Evolutionary conservation across 2,888 invertebrate genomes (phyloP).

Genomic region (Dynastes grantii): DNA sequence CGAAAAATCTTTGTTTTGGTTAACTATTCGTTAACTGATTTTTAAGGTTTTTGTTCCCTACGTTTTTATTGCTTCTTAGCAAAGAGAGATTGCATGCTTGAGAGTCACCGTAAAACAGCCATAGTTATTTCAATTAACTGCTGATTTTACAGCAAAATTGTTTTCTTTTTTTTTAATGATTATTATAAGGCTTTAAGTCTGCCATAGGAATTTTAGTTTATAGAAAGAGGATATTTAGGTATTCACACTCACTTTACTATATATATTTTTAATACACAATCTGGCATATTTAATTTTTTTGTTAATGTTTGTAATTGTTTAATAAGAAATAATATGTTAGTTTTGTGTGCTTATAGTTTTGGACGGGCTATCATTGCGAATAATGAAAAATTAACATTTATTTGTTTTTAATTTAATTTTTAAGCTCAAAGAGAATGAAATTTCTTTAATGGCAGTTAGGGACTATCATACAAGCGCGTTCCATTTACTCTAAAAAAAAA

Average conservation of each 20-base stretch:
- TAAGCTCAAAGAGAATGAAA: too few species aligned
- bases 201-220: conserved; percentile 48
- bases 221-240: conserved; percentile 25
- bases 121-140: conserved; percentile 34
- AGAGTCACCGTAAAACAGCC: conserved; percentile 38
- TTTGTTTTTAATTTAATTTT: neutral
- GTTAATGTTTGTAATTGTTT: conserved; percentile 45
- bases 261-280: conserved; percentile 38
- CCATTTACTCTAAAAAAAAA: too few species aligned
- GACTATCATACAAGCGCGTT: too few species aligned
- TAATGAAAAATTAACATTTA: neutral
- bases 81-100: conserved; percentile 34
- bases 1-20: conserved; percentile 44
- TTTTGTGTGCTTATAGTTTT: conserved; percentile 42
- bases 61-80: conserved; percentile 5
- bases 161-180: conserved; percentile 38
- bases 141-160: conserved; percentile 46
- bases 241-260: conserved; percentile 35
- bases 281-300: conserved; percentile 39
- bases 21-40: conserved; percentile 46
- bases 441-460: too few species aligned
- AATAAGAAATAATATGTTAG: conserved; percentile 32
- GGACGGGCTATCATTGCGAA: conserved; percentile 37
- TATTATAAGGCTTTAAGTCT: conserved; percentile 45
- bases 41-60: conserved; percentile 38